Evolutionary conservation across 2,888 invertebrate species (phyloP), one percentile per base, ranked within the genome.

Genomic region (Suillia variegata): DNA sequence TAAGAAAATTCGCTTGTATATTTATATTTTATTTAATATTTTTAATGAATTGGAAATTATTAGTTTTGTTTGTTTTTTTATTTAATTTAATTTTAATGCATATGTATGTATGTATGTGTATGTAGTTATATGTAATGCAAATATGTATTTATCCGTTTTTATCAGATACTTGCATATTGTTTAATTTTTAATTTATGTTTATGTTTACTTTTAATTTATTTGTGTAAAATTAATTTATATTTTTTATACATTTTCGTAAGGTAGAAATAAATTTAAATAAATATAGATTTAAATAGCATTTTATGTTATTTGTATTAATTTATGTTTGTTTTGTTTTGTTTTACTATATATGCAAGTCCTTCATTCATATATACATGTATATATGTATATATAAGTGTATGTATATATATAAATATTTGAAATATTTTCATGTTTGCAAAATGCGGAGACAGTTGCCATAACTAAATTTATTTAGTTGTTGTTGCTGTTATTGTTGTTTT

Each of bases 331-430:
- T n/a, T n/a, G n/a, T n/a, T n/a, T n/a, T n/a, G n/a, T n/a, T n/a
- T n/a, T n/a, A n/a, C n/a, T n/a, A n/a, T n/a, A n/a, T n/a, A n/a
- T n/a, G n/a, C n/a, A n/a, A n/a, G n/a, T n/a, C n/a, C n/a, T n/a
- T n/a, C n/a, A n/a, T n/a, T n/a, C n/a, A n/a, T 52, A 18, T 52
- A 59, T 68, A 56, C 65, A 50, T 56, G 56, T 52, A 53, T 61
- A 8, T 26, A 24, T 21, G 58, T 61, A 67, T 67, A 58, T 64
- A 70, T 73, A 73, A 70, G 70, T 70, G 74, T 26, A n/a, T n/a
- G 26, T 26, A 26, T 26, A 26, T 26, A 26, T 26, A 26, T 26
- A 26, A 6, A 26, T 26, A 26, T 26, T 26, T 26, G 10, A 26
- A 6, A 26, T 26, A 26, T 26, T 26, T 26, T 26, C 5, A 26